phyloP scores from a whole-genome alignment of 2,797 vertebrate species.

The Margarornis squamiger region DNA sequence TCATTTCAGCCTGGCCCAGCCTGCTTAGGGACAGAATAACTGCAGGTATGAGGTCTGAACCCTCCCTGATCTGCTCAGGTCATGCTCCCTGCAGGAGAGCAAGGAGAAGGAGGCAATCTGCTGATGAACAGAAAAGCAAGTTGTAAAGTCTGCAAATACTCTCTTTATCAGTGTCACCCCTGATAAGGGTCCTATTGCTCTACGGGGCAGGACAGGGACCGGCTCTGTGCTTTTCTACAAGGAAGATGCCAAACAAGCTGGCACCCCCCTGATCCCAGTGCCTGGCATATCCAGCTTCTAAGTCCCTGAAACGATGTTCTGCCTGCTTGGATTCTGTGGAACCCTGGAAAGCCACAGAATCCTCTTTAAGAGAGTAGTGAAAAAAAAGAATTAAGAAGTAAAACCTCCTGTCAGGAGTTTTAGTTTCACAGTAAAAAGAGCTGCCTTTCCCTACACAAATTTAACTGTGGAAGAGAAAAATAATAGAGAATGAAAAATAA shows the following conservation, averaged over 20 bases:
- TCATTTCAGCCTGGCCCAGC: background rate
- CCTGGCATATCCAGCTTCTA: background rate
- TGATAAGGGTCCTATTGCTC: background rate
- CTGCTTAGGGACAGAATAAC: background rate
- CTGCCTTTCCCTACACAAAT: background rate
- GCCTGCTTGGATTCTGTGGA: background rate
- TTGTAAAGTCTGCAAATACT: background rate
- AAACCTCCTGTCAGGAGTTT: background rate
- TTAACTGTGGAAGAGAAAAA: background rate
- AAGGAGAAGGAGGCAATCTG: background rate
- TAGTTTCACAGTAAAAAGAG: background rate
- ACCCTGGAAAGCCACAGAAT: background rate
- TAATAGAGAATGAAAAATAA: background rate
- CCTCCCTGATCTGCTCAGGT: background rate
- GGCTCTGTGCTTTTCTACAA: background rate
- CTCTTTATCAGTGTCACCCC: background rate
- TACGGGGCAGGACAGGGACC: background rate
- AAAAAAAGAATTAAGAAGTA: background rate
- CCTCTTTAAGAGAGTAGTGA: background rate
- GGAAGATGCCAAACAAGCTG: background rate
- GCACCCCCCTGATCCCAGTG: rapidly evolving
- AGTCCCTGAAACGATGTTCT: background rate
- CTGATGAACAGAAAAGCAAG: background rate
- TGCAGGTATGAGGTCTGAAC: rapidly evolving
- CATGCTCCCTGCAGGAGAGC: background rate